Base-by-base conservation (phyloP, 92 coral and sea anemone species). In the Porites cylindrica region DNA sequence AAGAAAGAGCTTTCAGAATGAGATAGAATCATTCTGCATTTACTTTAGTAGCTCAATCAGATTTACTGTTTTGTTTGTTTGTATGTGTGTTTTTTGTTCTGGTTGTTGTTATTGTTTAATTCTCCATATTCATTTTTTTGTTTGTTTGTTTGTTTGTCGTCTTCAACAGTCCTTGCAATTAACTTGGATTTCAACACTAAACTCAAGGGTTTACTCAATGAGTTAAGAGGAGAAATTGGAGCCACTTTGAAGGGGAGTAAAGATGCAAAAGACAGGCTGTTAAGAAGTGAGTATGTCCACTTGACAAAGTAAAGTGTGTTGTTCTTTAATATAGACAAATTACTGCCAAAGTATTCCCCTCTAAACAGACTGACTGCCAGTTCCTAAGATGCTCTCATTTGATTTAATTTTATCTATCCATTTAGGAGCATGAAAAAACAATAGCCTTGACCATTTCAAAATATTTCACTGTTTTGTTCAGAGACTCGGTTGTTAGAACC, bases 221-320 rank as follows among this genome's bases (percentile, higher is more conserved):
- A 97, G 81, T 86, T 97, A 61, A 78, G 94, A 90, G 99, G 99
- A 26, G 99, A 97, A 80, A 56, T 95, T 56, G 94, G 93, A 11
- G 91, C 85, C 6, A 79, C 91, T 68, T 78, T 81, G 19, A 92
- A 71, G 66, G 98, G 96, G 77, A 87, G 80, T 80, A 93, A 79
- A 66, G 98, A 93, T 74, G 96, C 99, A 1, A 97, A 78, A 77
- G 96, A 94, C 24, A 93, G 99, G 88, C 91, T 97, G 11, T 69
- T 92, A 47, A 85, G 88, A 78, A 97, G 99, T 97, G 81, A 91
- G 62, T 71, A 61, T 50, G 53, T 1, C 47, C 0, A 7, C 47
- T 38, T 38, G 47, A 38, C 47, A 38, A 38, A 38, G 47, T 38
- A 38, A 0, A 38, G 47, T 38, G 47, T 20, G 63, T 9, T 80